Base-by-base conservation (phyloP, 2,113 vertebrate genomes). In the Anser brachyrhynchus region DNA sequence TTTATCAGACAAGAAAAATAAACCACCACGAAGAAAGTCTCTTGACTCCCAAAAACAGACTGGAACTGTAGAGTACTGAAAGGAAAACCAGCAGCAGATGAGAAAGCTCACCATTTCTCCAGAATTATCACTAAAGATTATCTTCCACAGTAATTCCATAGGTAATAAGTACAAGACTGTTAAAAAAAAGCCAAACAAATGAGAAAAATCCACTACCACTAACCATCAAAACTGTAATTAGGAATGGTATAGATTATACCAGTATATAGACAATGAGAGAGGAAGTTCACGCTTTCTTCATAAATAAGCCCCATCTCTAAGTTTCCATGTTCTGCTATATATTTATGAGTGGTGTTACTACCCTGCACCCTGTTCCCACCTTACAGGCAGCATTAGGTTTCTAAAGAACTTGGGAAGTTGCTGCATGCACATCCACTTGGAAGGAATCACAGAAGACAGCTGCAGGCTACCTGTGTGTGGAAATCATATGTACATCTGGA, bases 1-100 rank as follows among this genome's bases (percentile, higher is more conserved):
- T 91, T 95, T 95, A 89, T 84, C 74, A 89, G 73, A 78, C 57
- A 95, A 86, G 43, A 75, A 96, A 93, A 95, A 91, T 61, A 92
- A 95, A 91, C 43, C 16, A 41, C 1, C 25, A 79, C 23, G 29
- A 84, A 10, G 84, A 82, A 95, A 78, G 81, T 35, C 35, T 92
- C 54, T 39, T 59, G 73, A 84, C 78, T 93, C 57, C 61, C 77
- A 62, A 85, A 87, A 92, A 65, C 35, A 83, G 44, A 62, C 9
- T 84, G n/a, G 43, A 87, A 69, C 17, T 72, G 33, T 22, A 64
- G 39, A 73, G 11, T 57, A 84, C n/a, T 9, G 11, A 89, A 87
- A 17, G 17, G 46, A 64, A 91, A 39, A 85, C 3, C 14, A 71
- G 76, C 69, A 74, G 41, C 37, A 89, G 37, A 74, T 66, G 33